Evolutionary conservation across 2,888 invertebrate species (phyloP).

Genomic region (Euzetes globulus): DNA sequence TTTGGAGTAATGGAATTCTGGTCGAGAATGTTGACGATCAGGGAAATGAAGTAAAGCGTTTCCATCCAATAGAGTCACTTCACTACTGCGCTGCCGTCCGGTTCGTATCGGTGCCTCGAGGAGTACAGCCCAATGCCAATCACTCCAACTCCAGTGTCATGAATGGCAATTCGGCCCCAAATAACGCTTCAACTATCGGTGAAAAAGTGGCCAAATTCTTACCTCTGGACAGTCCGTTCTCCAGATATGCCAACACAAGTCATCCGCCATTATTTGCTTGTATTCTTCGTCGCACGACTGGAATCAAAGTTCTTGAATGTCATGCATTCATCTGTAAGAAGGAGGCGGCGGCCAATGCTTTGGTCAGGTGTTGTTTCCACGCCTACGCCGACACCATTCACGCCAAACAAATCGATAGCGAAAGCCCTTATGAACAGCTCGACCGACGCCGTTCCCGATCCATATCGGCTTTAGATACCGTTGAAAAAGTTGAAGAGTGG

Average conservation of each 20-base stretch:
- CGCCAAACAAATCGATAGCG: slow-evolving; percentile 62
- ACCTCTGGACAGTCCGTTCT: slow-evolving; percentile 91
- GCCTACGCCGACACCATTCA: slow-evolving; percentile 94
- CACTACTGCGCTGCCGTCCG: slow-evolving; percentile 94
- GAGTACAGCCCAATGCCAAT: neutral
- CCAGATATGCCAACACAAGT: slow-evolving; percentile 78
- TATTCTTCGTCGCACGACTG: slow-evolving; percentile 86
- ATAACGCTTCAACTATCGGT: neutral
- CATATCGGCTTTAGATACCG: slow-evolving; percentile 40
- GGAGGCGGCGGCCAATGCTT: slow-evolving; percentile 92
- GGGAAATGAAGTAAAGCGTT: slow-evolving; percentile 83
- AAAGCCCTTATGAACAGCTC: slow-evolving; percentile 42
- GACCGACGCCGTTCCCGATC: slow-evolving; percentile 39
- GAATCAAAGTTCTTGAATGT: slow-evolving; percentile 92
- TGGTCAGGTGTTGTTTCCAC: slow-evolving; percentile 94
- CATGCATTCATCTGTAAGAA: slow-evolving; percentile 97
- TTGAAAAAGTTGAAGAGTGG: slow-evolving; percentile 42
- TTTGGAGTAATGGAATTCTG: slow-evolving; percentile 88
- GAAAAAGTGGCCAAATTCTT: slow-evolving; percentile 56
- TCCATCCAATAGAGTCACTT: slow-evolving; percentile 88
- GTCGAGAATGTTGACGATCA: slow-evolving; percentile 94
- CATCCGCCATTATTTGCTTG: slow-evolving; percentile 96
- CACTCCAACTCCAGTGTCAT: neutral
- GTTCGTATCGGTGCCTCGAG: slow-evolving; percentile 60
- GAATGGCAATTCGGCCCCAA: neutral